These are phyloP conservation scores for Sarcoramphus papa DNA, from an alignment of 2,797 vertebrate species.

Conservation along the genomic window DNA sequence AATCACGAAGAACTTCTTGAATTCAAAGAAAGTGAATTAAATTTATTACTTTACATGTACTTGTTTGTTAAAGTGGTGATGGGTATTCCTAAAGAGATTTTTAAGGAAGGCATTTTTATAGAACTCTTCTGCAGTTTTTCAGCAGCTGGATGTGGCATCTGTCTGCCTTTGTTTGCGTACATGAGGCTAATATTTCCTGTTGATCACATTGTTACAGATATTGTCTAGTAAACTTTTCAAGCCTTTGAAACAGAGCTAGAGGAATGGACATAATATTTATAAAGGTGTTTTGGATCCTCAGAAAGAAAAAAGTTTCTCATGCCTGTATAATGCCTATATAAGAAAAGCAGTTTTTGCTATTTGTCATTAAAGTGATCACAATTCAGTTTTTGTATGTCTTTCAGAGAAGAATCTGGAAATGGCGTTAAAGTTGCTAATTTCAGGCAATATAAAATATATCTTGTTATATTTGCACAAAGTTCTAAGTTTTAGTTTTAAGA, in stretches of 20 bases:
- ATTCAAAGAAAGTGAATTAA: neutral
- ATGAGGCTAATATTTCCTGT: neutral
- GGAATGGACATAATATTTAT: neutral
- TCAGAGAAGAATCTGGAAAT: neutral
- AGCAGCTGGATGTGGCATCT: neutral
- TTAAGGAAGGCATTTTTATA: neutral
- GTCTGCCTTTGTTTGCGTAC: neutral
- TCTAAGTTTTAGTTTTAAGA: neutral
- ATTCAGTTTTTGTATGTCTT: neutral
- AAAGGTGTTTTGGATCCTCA: neutral
- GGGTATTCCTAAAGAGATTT: neutral
- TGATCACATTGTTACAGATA: neutral
- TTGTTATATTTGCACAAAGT: neutral
- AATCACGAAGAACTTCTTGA: neutral
- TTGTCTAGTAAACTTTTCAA: neutral
- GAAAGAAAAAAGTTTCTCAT: neutral
- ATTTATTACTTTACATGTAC: neutral
- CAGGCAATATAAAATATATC: neutral
- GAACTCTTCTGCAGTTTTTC: neutral
- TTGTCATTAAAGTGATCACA: neutral
- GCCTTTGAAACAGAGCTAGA: neutral
- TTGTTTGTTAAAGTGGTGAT: neutral
- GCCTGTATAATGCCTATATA: neutral
- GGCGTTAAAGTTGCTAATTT: neutral
- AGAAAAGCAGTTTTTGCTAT: neutral